These are phyloP conservation scores for Harpagifer antarcticus DNA, from an alignment of 2,797 vertebrate species.

Conservation along the genomic window DNA sequence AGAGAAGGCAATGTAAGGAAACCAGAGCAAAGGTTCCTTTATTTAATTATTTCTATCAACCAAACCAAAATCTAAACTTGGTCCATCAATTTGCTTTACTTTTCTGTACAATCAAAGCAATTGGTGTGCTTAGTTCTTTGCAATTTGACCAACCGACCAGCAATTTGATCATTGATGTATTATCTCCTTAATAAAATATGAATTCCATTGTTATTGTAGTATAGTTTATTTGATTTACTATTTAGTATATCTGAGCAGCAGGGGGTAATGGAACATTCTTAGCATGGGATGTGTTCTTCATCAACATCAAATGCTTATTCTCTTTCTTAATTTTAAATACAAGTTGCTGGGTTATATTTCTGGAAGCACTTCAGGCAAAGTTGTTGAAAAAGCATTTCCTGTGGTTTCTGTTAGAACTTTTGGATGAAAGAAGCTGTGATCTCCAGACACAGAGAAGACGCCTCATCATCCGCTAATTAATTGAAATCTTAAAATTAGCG, in stretches of 20 bases:
- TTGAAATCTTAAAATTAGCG: constrained; percentile 12
- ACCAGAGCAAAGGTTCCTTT: neutral
- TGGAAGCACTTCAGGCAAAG: constrained; percentile 23
- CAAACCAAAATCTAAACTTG: constrained; percentile 9
- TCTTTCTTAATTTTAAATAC: constrained; percentile 16
- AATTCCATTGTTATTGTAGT: constrained; percentile 29
- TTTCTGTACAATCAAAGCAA: constrained; percentile 30
- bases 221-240: neutral
- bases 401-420: constrained; percentile 4
- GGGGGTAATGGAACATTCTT: constrained; percentile 32
- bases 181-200: constrained; percentile 31
- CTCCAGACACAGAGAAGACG: constrained; percentile 3
- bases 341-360: constrained; percentile 10
- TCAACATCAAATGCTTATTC: constrained; percentile 24
- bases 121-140: constrained; percentile 27
- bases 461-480: constrained; percentile 4
- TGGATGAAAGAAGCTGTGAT: constrained; percentile 26
- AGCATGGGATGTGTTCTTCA: constrained; percentile 30
- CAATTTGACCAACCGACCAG: constrained; percentile 21
- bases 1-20: neutral
- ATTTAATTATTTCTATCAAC: constrained; percentile 12
- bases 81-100: constrained; percentile 15
- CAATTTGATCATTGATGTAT: constrained; percentile 18
- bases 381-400: constrained; percentile 26
- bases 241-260: constrained; percentile 31